Evolutionary conservation across 2,888 invertebrate genomes (phyloP).

Genomic region (Drosophila anomelani): DNA sequence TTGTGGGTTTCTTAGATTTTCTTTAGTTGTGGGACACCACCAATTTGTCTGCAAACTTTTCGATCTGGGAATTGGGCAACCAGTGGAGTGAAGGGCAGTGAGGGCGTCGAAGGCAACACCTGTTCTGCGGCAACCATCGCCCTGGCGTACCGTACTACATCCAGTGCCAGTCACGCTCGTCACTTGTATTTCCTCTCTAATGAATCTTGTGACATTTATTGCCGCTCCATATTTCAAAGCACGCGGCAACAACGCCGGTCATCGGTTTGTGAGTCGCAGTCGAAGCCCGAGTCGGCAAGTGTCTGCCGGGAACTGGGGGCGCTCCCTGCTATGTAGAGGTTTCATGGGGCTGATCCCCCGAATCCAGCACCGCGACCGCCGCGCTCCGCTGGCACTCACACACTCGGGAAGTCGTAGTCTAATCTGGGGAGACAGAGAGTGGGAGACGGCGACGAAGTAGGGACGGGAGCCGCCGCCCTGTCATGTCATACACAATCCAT

Average conservation of each 20-base stretch:
- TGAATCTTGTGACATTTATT: slow-evolving; percentile 84
- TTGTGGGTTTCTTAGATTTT: slow-evolving; percentile 14
- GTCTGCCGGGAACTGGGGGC: slow-evolving; percentile 24
- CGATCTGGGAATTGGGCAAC: neutral
- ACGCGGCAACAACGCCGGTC: slow-evolving; percentile 20
- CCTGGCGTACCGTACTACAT: slow-evolving; percentile 73
- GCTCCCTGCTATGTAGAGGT: slow-evolving; percentile 5
- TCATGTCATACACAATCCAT: slow-evolving; percentile 74
- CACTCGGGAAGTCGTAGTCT: slow-evolving; percentile 21
- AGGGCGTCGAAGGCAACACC: slow-evolving; percentile 48
- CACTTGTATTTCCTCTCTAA: slow-evolving; percentile 83
- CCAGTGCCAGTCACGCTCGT: slow-evolving; percentile 80
- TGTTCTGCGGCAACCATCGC: slow-evolving; percentile 40
- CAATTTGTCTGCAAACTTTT: slow-evolving; percentile 57
- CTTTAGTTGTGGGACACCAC: slow-evolving; percentile 40
- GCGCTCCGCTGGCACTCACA: slow-evolving; percentile 65
- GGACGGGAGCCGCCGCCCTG: slow-evolving; percentile 73
- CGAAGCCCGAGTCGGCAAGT: slow-evolving; percentile 20
- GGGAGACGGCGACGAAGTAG: slow-evolving; percentile 21
- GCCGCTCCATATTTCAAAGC: slow-evolving; percentile 82
- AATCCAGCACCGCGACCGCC: slow-evolving; percentile 56
- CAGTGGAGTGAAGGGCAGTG: neutral
- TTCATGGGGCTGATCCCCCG: slow-evolving; percentile 24
- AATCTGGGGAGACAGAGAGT: slow-evolving; percentile 20
- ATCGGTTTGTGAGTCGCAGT: slow-evolving; percentile 27